These are phyloP conservation scores for Drosophila kurseongensis DNA, from an alignment of 1,140 invertebrate species.

Conservation along the genomic window DNA sequence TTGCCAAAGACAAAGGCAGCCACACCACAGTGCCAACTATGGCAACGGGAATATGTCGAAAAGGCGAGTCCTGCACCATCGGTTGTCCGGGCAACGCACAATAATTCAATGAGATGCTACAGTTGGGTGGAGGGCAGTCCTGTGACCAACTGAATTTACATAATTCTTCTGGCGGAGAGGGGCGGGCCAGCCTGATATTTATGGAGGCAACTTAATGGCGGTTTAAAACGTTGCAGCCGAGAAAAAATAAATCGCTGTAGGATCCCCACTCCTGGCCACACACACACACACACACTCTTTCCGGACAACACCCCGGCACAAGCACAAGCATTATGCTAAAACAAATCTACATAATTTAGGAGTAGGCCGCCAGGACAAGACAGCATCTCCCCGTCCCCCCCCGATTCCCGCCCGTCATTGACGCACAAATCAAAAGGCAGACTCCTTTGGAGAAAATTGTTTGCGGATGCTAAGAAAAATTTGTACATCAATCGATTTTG, in stretches of 20 bases:
- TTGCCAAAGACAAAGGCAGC: constrained; percentile 13
- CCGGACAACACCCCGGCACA: constrained; percentile 12
- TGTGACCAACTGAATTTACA: constrained; percentile 73
- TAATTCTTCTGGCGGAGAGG: constrained; percentile 58
- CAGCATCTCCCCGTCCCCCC: constrained; percentile 9
- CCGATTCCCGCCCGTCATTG: constrained; percentile 47
- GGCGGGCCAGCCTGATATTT: constrained; percentile 66
- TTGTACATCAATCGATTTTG: constrained; percentile 83
- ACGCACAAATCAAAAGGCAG: constrained; percentile 75
- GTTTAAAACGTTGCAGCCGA: constrained; percentile 73
- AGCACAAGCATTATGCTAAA: constrained; percentile 75
- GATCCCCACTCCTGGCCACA: constrained; percentile 26
- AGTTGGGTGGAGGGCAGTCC: constrained; percentile 38
- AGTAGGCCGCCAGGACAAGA: constrained; percentile 65
- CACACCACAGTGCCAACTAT: constrained; percentile 35
- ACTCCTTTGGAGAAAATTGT: constrained; percentile 57
- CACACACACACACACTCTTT: constrained; percentile 15
- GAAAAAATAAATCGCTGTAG: constrained; percentile 50
- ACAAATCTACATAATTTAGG: constrained; percentile 83
- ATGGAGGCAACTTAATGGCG: constrained; percentile 76
- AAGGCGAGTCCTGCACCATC: constrained; percentile 19
- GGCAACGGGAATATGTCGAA: constrained; percentile 31
- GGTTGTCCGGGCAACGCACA: constrained; percentile 44
- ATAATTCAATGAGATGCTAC: constrained; percentile 58
- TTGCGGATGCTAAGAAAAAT: constrained; percentile 81